Percentiles rank a stretch among this genome's conserved stretches.
Evolutionary conservation across 1,140 invertebrate species (phyloP).

Genomic region (Drosophila simulans): DNA sequence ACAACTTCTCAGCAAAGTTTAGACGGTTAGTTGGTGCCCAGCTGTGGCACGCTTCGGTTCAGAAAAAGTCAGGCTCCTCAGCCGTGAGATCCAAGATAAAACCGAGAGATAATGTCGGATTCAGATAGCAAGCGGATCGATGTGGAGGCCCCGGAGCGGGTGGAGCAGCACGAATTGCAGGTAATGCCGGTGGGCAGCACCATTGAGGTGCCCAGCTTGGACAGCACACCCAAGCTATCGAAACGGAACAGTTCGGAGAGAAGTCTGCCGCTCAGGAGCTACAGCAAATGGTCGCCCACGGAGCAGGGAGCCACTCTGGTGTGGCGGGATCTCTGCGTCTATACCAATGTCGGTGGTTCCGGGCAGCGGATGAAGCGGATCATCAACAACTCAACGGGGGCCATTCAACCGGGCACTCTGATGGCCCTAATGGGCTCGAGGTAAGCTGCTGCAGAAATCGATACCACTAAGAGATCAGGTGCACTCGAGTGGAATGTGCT

Average conservation of each 20-base stretch:
- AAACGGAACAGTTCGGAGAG: slow-evolving; percentile 78
- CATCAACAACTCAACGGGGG: slow-evolving; percentile 90
- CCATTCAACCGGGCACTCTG: slow-evolving; percentile 92
- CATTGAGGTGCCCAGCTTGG: slow-evolving; percentile 58
- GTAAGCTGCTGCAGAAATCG: slow-evolving; percentile 84
- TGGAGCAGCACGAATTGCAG: slow-evolving; percentile 65
- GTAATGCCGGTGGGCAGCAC: slow-evolving; percentile 17
- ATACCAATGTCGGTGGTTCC: slow-evolving; percentile 85
- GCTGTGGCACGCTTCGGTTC: slow-evolving; percentile 51
- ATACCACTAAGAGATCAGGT: slow-evolving; percentile 21
- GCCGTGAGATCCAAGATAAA: slow-evolving; percentile 11
- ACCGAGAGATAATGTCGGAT: slow-evolving; percentile 56
- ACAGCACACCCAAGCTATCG: slow-evolving; percentile 66
- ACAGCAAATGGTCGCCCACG: slow-evolving; percentile 85
- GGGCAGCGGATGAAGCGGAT: slow-evolving; percentile 87
- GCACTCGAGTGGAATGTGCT: slow-evolving; percentile 26
- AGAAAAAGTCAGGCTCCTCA: slow-evolving; percentile 2
- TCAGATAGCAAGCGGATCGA: slow-evolving; percentile 49
- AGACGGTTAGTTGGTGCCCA: slow-evolving; percentile 56
- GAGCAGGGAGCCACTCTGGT: slow-evolving; percentile 88
- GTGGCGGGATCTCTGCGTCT: slow-evolving; percentile 91
- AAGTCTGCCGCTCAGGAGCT: slow-evolving; percentile 82
- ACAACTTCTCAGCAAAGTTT: slow-evolving; percentile 28
- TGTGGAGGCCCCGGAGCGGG: slow-evolving; percentile 20
- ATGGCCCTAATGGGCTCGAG: slow-evolving; percentile 96